Percentiles rank a stretch among this genome's conserved stretches.
phyloP scores from a whole-genome alignment of 2,888 invertebrate species.

The Plagodis dolabraria region DNA sequence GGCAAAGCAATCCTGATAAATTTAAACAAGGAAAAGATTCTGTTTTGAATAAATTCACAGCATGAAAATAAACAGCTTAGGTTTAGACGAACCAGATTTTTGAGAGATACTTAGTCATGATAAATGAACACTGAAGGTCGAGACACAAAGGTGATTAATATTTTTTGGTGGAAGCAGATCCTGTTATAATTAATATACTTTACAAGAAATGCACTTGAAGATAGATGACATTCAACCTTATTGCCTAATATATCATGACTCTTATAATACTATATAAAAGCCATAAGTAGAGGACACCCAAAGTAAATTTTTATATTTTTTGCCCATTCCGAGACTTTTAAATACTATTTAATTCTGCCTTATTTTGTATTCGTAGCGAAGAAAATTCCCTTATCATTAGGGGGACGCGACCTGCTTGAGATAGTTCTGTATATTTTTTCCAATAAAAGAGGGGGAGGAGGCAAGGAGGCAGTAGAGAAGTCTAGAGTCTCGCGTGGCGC shows the following conservation, averaged over 20 bases:
- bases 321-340: not conserved
- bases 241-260: no score
- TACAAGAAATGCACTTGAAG: slow-evolving; percentile 28
- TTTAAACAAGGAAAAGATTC: no score
- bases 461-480: slow-evolving; percentile 31
- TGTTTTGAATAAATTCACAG: no score
- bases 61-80: no score
- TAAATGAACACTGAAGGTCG: slow-evolving; percentile 50
- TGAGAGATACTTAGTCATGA: slow-evolving; percentile 52
- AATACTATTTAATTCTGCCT: slow-evolving; percentile 2
- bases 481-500: slow-evolving; percentile 48
- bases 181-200: slow-evolving; percentile 32
- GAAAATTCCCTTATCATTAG: slow-evolving; percentile 14
- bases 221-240: slow-evolving; percentile 1
- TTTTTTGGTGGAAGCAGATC: slow-evolving; percentile 38
- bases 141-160: slow-evolving; percentile 55
- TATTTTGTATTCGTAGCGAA: slow-evolving; percentile 6
- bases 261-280: no score
- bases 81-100: no score
- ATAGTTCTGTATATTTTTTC: slow-evolving; percentile 14
- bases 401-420: slow-evolving; percentile 8
- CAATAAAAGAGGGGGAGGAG: slow-evolving; percentile 35
- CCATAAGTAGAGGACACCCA: no score
- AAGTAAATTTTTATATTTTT: no score
- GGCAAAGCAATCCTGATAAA: no score